Base-by-base conservation (phyloP, 2,797 vertebrate species). In the Channa striata region DNA sequence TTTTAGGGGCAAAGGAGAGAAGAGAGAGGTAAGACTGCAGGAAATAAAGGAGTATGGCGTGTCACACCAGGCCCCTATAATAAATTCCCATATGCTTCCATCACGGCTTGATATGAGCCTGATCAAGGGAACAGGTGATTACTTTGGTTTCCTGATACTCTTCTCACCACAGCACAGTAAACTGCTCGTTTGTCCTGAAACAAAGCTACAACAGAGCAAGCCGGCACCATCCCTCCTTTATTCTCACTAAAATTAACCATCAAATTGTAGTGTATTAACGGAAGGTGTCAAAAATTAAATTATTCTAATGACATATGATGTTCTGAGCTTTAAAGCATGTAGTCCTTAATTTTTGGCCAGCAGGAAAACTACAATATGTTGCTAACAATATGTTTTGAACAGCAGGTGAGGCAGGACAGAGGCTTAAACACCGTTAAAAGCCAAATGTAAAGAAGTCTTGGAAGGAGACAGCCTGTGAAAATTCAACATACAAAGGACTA, bases 51-150 rank as follows among this genome's bases (percentile, higher is more conserved):
- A 86, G 89, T 91, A 87, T 91, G 87, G 81, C 91, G 87, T 85
- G 88, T 92, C 85, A 93, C 82, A 85, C 72, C 78, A 81, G 81
- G 79, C 76, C 77, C 74, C 78, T 73, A 63, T 83, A 84, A 84
- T 76, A 88, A 79, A 91, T 88, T 91, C 86, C 82, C 82, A 84
- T 76, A 80, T 82, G 90, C 92, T 93, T 93, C 93, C 89, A 93
- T 93, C 91, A 87, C 70, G 65, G 82, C 82, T 89, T 57, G 39
- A 89, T 87, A 80, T 83, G 67, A 88, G 82, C 71, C 88, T 93
- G 92, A 93, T 94, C 87, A 92, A 92, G 86, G 89, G 90, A 92
- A 85, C 61, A 77, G 86, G 83, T 91, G 84, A 92, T 92, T 92
- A 92, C 84, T 77, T n/a, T 78, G 82, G 80, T 82, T 85, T 86